A percentile compares a stretch with the other conserved stretches of the same genome.
Conservation (phyloP, 2,797 vertebrate genomes). For the Spinus olivaceus region DNA sequence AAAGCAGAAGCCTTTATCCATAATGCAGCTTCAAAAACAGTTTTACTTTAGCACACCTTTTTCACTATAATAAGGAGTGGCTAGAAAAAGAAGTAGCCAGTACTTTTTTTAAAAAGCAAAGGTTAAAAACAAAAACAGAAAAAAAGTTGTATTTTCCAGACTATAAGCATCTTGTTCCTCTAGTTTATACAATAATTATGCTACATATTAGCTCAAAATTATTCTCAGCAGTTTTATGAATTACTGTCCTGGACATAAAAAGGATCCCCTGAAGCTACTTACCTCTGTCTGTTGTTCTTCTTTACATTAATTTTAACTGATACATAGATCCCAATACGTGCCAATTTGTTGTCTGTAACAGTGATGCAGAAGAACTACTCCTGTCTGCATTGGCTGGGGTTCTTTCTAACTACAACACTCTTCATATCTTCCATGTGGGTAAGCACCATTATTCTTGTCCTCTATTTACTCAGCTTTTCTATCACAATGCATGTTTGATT, state of each 20-base stretch:
- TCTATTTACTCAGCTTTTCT: neutral
- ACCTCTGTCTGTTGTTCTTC: neutral
- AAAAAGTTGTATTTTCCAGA: neutral
- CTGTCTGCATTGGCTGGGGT: neutral
- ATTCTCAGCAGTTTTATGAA: neutral
- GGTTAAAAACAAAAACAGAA: neutral
- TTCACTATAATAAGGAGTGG: neutral
- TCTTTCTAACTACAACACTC: neutral
- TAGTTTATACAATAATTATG: neutral
- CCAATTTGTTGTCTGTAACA: neutral
- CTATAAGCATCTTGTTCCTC: neutral
- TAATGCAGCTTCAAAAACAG: neutral
- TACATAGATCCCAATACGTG: neutral
- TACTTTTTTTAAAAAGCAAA: neutral
- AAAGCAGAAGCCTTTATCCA: neutral
- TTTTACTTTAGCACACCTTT: neutral
- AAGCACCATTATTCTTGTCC: neutral
- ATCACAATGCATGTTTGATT: neutral
- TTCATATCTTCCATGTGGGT: neutral
- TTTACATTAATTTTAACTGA: neutral
- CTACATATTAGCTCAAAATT: neutral
- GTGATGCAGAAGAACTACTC: neutral
- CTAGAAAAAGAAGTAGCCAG: neutral
- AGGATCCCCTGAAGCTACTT: neutral
- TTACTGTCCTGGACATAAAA: neutral